Evolutionary conservation across 2,888 invertebrate genomes (phyloP), one percentile per base, ranked within the genome.

Genomic region (Abrostola triplasia): DNA sequence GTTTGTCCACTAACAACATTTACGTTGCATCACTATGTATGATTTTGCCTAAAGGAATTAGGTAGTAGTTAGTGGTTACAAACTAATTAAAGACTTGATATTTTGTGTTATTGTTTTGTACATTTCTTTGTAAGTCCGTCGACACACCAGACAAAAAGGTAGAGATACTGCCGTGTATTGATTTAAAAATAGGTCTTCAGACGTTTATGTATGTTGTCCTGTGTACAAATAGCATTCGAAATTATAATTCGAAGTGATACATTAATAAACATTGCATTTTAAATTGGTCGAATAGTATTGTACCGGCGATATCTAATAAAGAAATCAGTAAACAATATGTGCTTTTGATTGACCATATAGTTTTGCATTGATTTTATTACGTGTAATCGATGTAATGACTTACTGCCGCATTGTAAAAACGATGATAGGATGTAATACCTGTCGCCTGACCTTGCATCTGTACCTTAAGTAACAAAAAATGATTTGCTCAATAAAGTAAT

Each of bases 261-360:
- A 85, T 84, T 89, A 84, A 81, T 88, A 87, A 84, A 85, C 81
- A 87, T 84, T 92, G 92, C 93, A 93, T 93, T 93, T 92, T 88
- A 86, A 91, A 92, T 88, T 90, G 89, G 87, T 90, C 85, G 88
- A 84, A 89, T 85, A 91, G 88, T 92, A 92, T 88, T 92, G 89
- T 92, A 91, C 90, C 87, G 88, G 88, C 89, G 90, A 90, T 91
- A 91, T 88, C 86, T 86, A 92, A 92, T 92, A 92, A 93, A 93
- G 85, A 90, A 90, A 88, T 85, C 84, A 89, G 85, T 89, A 90
- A 90, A 86, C 83, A 84, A 79, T 77, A 81, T 11, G 50, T 65
- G 76, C 70, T 79, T 71, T 75, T 80, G 36, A 80, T 87, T 84
- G 81, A 67, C 79, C 80, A 83, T 74, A 70, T 70, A 59, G 59